Base-by-base conservation (phyloP, 2,888 invertebrate species). In the Epirrita christyi region DNA sequence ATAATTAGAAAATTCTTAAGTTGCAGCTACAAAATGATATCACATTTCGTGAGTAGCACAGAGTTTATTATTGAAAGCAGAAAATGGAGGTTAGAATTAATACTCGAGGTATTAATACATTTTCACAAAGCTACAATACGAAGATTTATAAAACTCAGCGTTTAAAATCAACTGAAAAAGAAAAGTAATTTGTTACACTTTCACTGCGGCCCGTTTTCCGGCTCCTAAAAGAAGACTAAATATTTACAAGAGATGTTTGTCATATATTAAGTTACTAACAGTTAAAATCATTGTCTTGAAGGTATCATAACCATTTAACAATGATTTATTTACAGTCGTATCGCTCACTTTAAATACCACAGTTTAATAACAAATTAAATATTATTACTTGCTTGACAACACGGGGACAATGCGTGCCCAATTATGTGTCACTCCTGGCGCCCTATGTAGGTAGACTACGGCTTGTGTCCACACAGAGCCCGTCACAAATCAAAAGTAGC, bases 1-100 rank as follows among this genome's bases (percentile, higher is more conserved):
- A 78, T 79, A 81, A 80, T 83, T 78, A 78, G 75, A 83, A 81
- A 78, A 71, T 78, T 73, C 63, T 70, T 50, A 21, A 41, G 65
- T 68, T 70, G 63, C 66, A 32, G 32, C 32, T 9, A 7, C 8
- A 21, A 21, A 21, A 4, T 21, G n/a, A n/a, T 21, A 4, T 21
- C 21, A 21, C 21, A 4, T 21, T 21, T 21, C 21, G 21, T 21
- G 21, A 21, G n/a, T 11, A 37, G 13, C 37, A 9, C n/a, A 37
- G 11, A 37, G 6, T 37, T 21, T 21, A 21, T 21, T 21, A 4
- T 21, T 21, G 21, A 3, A 21, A n/a, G n/a, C 21, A 4, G 21
- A 21, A 21, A 21, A 21, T 21, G 2, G 21, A 3, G n/a, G n/a
- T n/a, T n/a, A n/a, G n/a, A n/a, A n/a, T n/a, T n/a, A 29, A 8